Evolutionary conservation across 2,888 invertebrate genomes (phyloP).

Genomic region (Escarpia spicata): DNA sequence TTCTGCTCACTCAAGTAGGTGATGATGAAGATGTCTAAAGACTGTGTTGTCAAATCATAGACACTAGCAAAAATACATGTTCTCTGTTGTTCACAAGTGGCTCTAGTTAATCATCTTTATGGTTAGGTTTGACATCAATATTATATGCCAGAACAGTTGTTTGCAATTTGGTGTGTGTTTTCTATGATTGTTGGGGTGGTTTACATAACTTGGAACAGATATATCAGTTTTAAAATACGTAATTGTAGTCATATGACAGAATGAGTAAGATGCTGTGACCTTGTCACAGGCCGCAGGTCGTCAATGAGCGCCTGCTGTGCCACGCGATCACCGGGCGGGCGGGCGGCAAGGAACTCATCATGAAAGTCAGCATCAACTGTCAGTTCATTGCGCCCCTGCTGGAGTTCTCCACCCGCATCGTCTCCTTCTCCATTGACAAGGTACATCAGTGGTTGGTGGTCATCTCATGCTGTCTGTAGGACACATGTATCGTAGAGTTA

Average conservation of each 20-base stretch:
- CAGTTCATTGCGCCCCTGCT: constrained; percentile 65
- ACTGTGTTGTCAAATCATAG: too few species aligned
- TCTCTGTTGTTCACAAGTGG: too few species aligned
- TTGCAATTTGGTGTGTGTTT: too few species aligned
- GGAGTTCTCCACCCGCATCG: constrained; percentile 61
- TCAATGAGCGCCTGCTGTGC: constrained; percentile 62
- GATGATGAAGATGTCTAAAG: too few species aligned
- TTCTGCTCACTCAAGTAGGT: too few species aligned
- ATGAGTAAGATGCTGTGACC: background rate
- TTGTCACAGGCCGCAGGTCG: constrained; percentile 46
- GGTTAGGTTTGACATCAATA: too few species aligned
- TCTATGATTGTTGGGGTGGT: too few species aligned
- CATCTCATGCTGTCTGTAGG: background rate
- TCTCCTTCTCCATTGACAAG: constrained; percentile 64
- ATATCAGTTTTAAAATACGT: too few species aligned
- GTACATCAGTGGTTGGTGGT: constrained; percentile 42
- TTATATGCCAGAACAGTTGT: too few species aligned
- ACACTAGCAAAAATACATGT: too few species aligned
- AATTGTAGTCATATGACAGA: background rate
- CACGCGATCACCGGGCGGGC: constrained; percentile 65
- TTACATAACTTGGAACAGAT: too few species aligned
- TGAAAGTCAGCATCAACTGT: constrained; percentile 61
- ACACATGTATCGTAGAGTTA: background rate
- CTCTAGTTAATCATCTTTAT: too few species aligned
- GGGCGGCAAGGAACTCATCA: constrained; percentile 65